Base-by-base conservation (phyloP, 2,888 invertebrate genomes). In the Philhelius pedissequus region DNA sequence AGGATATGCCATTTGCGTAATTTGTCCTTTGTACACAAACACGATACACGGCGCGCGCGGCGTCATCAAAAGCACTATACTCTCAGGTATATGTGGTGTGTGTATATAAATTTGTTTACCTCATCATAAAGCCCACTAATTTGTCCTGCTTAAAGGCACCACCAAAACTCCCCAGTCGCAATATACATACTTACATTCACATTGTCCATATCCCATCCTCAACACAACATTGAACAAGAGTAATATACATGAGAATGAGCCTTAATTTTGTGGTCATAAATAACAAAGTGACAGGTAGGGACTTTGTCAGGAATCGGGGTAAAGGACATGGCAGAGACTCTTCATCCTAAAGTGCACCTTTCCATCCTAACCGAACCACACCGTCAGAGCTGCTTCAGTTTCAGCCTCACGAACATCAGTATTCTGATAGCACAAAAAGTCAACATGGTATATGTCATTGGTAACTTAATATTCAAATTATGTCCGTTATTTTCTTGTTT, bases 401-500 rank as follows among this genome's bases (percentile, higher is more conserved):
- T 62, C 62, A 32, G 48, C 32, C 32, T 30, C n/a, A 66, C 15
- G 25, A 70, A 45, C 71, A 84, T 84, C 80, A 84, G 80, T 84
- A 84, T 84, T 84, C 84, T 18, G 84, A 80, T 71, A 68, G 75
- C 75, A 80, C 71, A 76, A 80, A 80, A 84, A 80, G 80, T 80
- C 84, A 80, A 84, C 84, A 80, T 75, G 84, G 75, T 84, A 32
- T 56, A 71, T 84, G 84, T 84, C 84, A 84, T 71, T 84, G 84
- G 84, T 80, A 84, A 84, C 84, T 84, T 84, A 84, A 84, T 84
- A 84, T 84, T 84, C 84, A 84, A 84, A 84, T 84, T 84, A 84
- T 84, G 84, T 84, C 75, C 71, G 75, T 81, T 75, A 56, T 75
- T 78, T 48, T 11, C 27, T 62, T 75, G 74, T 74, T 64, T 30